Evolutionary conservation across 2,888 invertebrate species (phyloP), one percentile per base, ranked within the genome.

Genomic region (Cheilosia urbana): DNA sequence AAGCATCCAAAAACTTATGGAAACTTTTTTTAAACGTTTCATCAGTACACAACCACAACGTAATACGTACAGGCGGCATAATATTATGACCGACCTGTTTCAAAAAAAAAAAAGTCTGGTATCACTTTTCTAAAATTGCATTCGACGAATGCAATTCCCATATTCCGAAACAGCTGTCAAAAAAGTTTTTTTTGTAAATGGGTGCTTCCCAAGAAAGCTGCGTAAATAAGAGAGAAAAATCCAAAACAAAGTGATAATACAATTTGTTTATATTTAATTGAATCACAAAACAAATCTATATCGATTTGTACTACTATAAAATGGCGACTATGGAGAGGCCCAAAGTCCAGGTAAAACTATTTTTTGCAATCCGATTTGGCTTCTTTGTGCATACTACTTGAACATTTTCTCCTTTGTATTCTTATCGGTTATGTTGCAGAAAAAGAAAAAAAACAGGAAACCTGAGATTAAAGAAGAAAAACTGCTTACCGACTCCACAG

Each of bases 321-420:
- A 92, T 92, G 92, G 92, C 92, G 51, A 92, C 92, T 27, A 88
- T 92, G 87, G 90, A 90, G 17, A 92, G 90, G 78, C 90, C 92
- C 17, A 91, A 90, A 88, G 90, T 89, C 73, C 89, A 89, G 88
- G 92, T 92, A 89, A 87, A 84, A 4, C n/a, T 13, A 37, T 42
- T 49, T 68, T 68, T 47, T 17, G 1, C 5, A 0, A n/a, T 42
- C 30, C 3, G 15, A 21, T 76, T 77, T 37, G n/a, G 9, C 7
- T 37, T 27, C 27, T 37, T 47, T 11, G 19, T 15, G 47, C 40
- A 40, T 7, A 13, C 34, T 37, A 13, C 37, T 37, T 37, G 37
- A 37, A 37, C 13, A 37, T 37, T 6, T 9, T 37, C 37, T 60
- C 34, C 60, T 62, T 77, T 69, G 45, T 42, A 42, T 69, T 75